Evolutionary conservation across 2,888 invertebrate genomes (phyloP), one percentile per base, ranked within the genome.

Genomic region (Leptarthrus brevirostris): DNA sequence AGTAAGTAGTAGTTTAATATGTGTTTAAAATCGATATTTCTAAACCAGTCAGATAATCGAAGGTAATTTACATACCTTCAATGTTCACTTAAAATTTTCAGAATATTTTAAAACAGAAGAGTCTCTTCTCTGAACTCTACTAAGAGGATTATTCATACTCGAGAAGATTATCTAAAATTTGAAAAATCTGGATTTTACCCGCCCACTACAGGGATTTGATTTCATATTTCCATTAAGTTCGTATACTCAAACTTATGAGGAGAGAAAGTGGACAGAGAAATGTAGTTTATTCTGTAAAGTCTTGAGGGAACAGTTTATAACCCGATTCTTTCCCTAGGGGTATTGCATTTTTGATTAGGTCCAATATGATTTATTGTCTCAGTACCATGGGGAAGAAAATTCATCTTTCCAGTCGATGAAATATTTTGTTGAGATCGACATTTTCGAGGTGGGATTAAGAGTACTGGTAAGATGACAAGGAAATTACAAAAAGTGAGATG

Each of bases 331-430:
- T 20, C 18, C 52, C 22, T 18, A 5, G 52, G 18, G 16, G 44
- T 30, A 66, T 26, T 66, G 64, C 44, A 66, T 66, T 66, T 66
- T 66, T 66, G 47, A 66, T 66, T 47, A 47, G 44, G 64, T 66
- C 64, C 64, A 26, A 66, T 24, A 47, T 66, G 64, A 66, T 66
- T 66, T 66, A 66, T 66, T 66, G 64, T 66, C 26, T 66, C 64
- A 66, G 24, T 26, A 47, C 26, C 14, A n/a, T 18, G 64, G n/a
- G 44, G 24, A 14, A 44, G 12, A 26, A 16, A 36, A 40, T 66
- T 66, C 47, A 66, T 66, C 64, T 66, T 66, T 8, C 64, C 3
- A 66, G 47, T 34, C 47, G 64, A 66, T 66, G 64, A 66, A 66
- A 66, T 66, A 66, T 66, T 66, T 34, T 20, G 47, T 14, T n/a